Conservation (phyloP, 1,140 invertebrate species). For the Eupristina koningsbergeri region DNA sequence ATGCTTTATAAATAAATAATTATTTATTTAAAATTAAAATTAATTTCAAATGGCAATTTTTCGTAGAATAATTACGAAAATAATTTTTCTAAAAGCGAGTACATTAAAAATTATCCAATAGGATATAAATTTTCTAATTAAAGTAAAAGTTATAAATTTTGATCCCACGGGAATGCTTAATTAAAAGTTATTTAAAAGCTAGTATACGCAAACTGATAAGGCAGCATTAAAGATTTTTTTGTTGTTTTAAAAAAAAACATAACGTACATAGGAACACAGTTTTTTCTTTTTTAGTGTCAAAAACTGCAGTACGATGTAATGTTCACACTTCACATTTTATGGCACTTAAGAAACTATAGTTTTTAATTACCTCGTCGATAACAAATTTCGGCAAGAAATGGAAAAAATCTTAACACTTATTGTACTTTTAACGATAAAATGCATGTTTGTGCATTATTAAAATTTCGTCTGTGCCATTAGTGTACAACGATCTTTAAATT, state of each 20-base stretch:
- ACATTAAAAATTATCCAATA: conserved; percentile 27
- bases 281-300: background rate
- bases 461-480: background rate
- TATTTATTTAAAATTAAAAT: conserved; percentile 42
- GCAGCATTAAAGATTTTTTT: conserved; percentile 42
- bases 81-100: conserved; percentile 2
- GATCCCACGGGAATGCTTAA: conserved; percentile 36
- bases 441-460: too few species aligned
- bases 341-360: conserved; percentile 50
- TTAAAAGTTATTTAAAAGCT: conserved; percentile 39
- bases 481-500: background rate
- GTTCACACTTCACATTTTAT: conserved; percentile 40
- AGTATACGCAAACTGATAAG: conserved; percentile 42
- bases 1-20: conserved; percentile 47
- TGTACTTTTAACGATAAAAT: conserved; percentile 28
- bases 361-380: conserved; percentile 27
- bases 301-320: conserved; percentile 18
- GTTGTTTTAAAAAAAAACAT: conserved; percentile 23
- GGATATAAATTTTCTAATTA: conserved; percentile 11
- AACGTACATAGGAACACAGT: conserved; percentile 43
- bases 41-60: conserved; percentile 45
- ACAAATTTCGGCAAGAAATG: conserved; percentile 20
- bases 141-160: conserved; percentile 35
- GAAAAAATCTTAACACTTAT: conserved; percentile 22
- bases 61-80: conserved; percentile 17